These are phyloP conservation scores for Danaus chrysippus DNA, from an alignment of 2,888 invertebrate species.

Conservation along the genomic window DNA sequence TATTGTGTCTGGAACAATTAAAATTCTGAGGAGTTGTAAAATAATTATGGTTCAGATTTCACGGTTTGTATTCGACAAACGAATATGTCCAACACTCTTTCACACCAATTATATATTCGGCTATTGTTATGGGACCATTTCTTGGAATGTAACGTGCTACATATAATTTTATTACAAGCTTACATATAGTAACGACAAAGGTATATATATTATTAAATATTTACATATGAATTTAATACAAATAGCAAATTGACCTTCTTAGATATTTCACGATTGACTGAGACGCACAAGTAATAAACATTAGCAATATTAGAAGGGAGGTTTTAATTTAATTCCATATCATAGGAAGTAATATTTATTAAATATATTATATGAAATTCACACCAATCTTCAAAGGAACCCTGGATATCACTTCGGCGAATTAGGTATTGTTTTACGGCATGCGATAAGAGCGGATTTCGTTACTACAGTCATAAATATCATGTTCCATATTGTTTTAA, in stretches of 20 bases:
- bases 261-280: no score
- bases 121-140: no score
- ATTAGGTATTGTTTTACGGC: conserved; percentile 3
- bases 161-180: no score
- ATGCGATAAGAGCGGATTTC: conserved; percentile 4
- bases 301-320: no score
- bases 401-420: conserved; percentile 4
- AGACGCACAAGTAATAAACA: no score
- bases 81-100: conserved; percentile 24
- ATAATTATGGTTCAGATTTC: conserved; percentile 21
- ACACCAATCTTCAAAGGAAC: conserved; percentile 4
- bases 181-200: no score
- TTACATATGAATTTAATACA: no score
- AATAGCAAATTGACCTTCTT: no score
- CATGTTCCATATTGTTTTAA: conserved; percentile 2
- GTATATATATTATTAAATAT: no score
- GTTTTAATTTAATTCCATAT: background rate
- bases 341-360: background rate
- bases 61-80: conserved; percentile 34
- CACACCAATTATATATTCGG: conserved; percentile 31
- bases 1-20: conserved; percentile 11
- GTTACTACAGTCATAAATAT: conserved; percentile 7
- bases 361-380: conserved; percentile 4
- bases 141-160: no score
- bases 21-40: conserved; percentile 14